These are phyloP conservation scores for Phorcus lineatus DNA, from an alignment of 2,888 invertebrate species.

Conservation along the genomic window DNA sequence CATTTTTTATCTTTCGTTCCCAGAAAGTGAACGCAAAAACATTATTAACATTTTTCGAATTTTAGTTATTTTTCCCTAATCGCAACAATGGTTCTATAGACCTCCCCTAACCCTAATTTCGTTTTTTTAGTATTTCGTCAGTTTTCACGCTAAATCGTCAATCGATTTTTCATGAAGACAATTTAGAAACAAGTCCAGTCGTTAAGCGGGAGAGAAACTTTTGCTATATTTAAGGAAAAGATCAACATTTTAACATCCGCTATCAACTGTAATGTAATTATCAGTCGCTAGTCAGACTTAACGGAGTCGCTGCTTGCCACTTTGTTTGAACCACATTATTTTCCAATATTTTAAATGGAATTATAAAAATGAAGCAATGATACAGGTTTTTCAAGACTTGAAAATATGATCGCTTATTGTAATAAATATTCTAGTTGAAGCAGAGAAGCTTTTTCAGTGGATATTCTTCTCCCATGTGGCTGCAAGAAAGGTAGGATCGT, in stretches of 20 bases:
- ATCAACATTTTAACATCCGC: constrained; percentile 3
- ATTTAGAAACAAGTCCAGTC: neutral
- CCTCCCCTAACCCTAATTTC: neutral
- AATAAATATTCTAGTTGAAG: neutral
- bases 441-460: neutral
- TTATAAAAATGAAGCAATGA: constrained; percentile 13
- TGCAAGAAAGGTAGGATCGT: no score
- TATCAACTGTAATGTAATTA: constrained; percentile 4
- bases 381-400: neutral
- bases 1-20: no score
- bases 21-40: no score
- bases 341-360: constrained; percentile 13
- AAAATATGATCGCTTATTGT: neutral
- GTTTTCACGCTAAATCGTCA: neutral
- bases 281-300: neutral
- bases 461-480: no score
- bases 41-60: no score
- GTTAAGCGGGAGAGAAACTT: neutral
- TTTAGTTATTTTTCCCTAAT: no score
- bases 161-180: neutral
- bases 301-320: neutral
- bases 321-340: constrained; percentile 4
- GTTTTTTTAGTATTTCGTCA: neutral
- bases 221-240: neutral
- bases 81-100: neutral